A percentile compares a stretch with the other conserved stretches of the same genome.
Conservation (phyloP, 2,113 vertebrate genomes). For the Phalacrocorax brasilianus region DNA sequence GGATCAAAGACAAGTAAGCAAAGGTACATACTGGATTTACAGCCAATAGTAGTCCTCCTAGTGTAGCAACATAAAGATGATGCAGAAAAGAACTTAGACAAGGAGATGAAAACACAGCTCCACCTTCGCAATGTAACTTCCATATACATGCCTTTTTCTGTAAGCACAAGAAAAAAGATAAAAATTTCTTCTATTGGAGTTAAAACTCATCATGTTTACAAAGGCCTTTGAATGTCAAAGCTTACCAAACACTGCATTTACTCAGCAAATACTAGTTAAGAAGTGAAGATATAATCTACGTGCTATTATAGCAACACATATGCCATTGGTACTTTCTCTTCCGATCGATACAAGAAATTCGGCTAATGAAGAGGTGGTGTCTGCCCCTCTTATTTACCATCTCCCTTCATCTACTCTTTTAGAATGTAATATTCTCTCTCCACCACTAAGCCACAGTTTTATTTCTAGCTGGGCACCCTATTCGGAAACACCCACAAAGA, state of each 20-base stretch:
- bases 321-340: neutral
- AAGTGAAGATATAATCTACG: neutral
- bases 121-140: conserved; percentile 82
- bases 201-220: neutral
- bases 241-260: neutral
- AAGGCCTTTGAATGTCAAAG: neutral
- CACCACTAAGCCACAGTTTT: neutral
- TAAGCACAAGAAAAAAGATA: conserved; percentile 16
- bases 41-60: conserved; percentile 84
- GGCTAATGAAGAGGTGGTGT: neutral
- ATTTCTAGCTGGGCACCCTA: neutral
- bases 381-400: neutral
- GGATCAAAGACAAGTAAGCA: neutral
- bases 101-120: conserved; percentile 91
- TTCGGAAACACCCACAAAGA: neutral
- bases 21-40: conserved; percentile 80
- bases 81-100: conserved; percentile 73
- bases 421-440: neutral
- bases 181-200: neutral
- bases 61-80: conserved; percentile 84
- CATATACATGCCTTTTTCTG: conserved; percentile 83
- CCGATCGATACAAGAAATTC: neutral
- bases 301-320: neutral
- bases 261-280: neutral
- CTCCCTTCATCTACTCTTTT: neutral